Evolutionary conservation across 2,888 invertebrate genomes (phyloP).

Genomic region (Incurvaria masculella): DNA sequence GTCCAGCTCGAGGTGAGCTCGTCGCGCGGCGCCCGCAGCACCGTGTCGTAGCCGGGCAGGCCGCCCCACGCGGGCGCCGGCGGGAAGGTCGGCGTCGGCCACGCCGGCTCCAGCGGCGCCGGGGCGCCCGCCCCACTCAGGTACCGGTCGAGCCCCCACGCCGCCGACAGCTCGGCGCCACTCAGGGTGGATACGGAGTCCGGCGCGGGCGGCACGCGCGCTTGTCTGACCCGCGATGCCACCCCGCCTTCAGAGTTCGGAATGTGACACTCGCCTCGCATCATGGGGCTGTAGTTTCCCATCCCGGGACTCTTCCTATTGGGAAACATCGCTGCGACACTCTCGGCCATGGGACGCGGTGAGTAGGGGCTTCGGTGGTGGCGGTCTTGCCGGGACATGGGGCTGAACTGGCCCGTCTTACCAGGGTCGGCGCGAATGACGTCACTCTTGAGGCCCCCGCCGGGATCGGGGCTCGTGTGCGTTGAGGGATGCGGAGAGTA

Average conservation of each 20-base stretch:
- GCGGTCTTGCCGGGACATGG: conserved; percentile 42
- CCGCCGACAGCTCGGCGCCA: conserved; percentile 23
- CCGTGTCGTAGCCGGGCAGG: conserved; percentile 32
- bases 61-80: conserved; percentile 36
- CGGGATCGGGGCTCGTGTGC: conserved; percentile 44
- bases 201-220: conserved; percentile 24
- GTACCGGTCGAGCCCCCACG: conserved; percentile 38
- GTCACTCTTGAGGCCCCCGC: conserved; percentile 35
- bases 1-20: conserved; percentile 29
- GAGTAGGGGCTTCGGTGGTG: conserved; percentile 44
- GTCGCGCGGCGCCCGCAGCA: conserved; percentile 21
- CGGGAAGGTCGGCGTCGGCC: conserved; percentile 23
- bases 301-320: conserved; percentile 45
- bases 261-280: conserved; percentile 41
- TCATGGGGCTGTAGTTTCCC: conserved; percentile 43
- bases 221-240: conserved; percentile 23
- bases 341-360: conserved; percentile 41
- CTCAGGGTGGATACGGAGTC: conserved; percentile 29
- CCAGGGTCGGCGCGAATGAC: conserved; percentile 29
- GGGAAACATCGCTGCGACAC: conserved; percentile 22
- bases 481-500: conserved; percentile 47
- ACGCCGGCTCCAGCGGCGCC: conserved; percentile 22
- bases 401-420: conserved; percentile 46
- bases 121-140: conserved; percentile 33
- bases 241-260: conserved; percentile 38